Base-by-base conservation (phyloP, 1,140 invertebrate species). In the Ptiloglossa arizonensis region DNA sequence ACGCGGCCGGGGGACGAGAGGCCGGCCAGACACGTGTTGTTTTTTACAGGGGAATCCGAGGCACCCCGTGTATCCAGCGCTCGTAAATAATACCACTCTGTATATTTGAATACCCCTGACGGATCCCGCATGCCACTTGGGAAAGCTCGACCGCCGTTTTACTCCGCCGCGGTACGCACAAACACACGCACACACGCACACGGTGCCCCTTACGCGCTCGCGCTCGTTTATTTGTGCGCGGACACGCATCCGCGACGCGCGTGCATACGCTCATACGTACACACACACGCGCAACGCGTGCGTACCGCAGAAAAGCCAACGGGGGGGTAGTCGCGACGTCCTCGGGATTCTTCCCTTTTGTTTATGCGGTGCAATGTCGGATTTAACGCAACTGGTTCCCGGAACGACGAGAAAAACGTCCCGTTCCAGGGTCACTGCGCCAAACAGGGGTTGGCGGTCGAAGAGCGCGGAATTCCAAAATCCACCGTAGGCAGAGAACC, bases 41-140 rank as follows among this genome's bases (percentile, higher is more conserved):
- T 86, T 85, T 70, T 75, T 76, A 60, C 68, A 52, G 41, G 56
- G 64, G 84, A 86, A 88, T 86, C 59, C 70, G 46, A 46, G 75
- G 76, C 76, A 79, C 84, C 84, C 63, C 74, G 75, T 79, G 80
- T 83, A 81, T 86, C 80, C 76, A 68, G 66, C 62, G 81, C 86
- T 89, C 90, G 89, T 91, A 91, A 92, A 92, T 92, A 92, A 92
- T 90, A 89, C 63, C 84, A 76, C 85, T 88, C 87, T 90, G 91
- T 91, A 90, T 90, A 92, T 91, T 91, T 90, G 88, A 92, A 91
- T 90, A 87, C 86, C 87, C 82, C 89, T 89, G 90, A 90, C 86
- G 87, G 86, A 91, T 91, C 85, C 86, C 86, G 87, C 87, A 88
- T 89, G 89, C 89, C 88, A 88, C 86, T 87, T 86, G 87, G 82